phyloP scores from a whole-genome alignment of 2,113 vertebrate species.

The Pachyramphus minor region DNA sequence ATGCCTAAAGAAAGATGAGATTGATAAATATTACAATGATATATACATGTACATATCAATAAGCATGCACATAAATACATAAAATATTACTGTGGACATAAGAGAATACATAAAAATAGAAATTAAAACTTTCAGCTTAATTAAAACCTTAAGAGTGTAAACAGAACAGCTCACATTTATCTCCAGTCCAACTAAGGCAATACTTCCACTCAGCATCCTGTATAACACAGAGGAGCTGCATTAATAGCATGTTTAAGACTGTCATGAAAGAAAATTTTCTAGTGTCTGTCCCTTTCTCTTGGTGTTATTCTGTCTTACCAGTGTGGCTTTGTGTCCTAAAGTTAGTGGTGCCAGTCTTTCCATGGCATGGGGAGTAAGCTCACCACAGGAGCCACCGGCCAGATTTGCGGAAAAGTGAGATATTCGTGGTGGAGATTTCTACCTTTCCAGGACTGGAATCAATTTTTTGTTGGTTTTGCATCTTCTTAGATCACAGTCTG shows the following conservation, averaged over 20 bases:
- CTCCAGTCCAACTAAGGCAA: not conserved
- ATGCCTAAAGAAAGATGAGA: not conserved
- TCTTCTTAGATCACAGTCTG: not conserved
- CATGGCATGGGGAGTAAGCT: fast-evolving
- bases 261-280: not conserved
- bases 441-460: not conserved
- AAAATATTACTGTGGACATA: not conserved
- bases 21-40: not conserved
- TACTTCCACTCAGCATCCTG: not conserved
- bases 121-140: not conserved
- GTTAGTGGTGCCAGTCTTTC: not conserved
- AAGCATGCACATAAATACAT: not conserved
- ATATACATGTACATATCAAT: no score
- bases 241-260: not conserved
- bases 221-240: not conserved
- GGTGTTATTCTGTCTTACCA: not conserved
- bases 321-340: not conserved
- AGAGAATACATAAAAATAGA: not conserved
- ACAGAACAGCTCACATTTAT: not conserved
- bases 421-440: not conserved
- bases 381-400: not conserved
- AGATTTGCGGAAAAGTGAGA: not conserved
- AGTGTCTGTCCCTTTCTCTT: not conserved
- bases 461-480: not conserved
- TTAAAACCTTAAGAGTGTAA: not conserved